A percentile compares a stretch with the other conserved stretches of the same genome.
These are phyloP conservation scores for Sinelater perroti DNA, from an alignment of 2,888 invertebrate genomes.

Conservation along the genomic window DNA sequence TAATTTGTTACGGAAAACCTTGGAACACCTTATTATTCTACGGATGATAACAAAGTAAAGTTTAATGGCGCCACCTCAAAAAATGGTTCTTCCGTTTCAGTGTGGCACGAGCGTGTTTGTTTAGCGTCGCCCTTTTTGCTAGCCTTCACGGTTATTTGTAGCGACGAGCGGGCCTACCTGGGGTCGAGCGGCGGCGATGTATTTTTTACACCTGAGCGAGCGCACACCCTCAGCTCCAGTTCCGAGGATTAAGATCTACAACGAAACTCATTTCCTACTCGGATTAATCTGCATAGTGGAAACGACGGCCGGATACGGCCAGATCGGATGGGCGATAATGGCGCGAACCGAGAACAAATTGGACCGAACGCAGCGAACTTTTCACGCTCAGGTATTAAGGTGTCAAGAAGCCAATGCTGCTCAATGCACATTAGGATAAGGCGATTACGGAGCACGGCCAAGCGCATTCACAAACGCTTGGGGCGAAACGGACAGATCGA, in stretches of 20 bases:
- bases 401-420: conserved; percentile 32
- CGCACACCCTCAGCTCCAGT: conserved; percentile 10
- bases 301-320: conserved; percentile 28
- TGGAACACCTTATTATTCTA: too few species aligned
- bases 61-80: too few species aligned
- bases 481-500: too few species aligned
- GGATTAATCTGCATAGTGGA: conserved; percentile 37
- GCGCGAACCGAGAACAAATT: conserved; percentile 17
- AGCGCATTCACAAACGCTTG: conserved; percentile 3
- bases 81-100: too few species aligned
- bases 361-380: conserved; percentile 16
- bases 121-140: too few species aligned
- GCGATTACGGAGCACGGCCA: conserved; percentile 14
- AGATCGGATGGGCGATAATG: conserved; percentile 35
- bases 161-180: too few species aligned
- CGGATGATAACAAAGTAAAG: too few species aligned
- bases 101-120: too few species aligned
- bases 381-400: conserved; percentile 19
- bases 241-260: conserved; percentile 34
- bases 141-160: too few species aligned
- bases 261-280: conserved; percentile 34
- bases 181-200: background rate
- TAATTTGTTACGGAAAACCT: too few species aligned
- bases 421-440: conserved; percentile 29
- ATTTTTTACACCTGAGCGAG: conserved; percentile 9